Conservation (phyloP, 2,888 invertebrate genomes). For the Nasonovia ribisnigri region DNA sequence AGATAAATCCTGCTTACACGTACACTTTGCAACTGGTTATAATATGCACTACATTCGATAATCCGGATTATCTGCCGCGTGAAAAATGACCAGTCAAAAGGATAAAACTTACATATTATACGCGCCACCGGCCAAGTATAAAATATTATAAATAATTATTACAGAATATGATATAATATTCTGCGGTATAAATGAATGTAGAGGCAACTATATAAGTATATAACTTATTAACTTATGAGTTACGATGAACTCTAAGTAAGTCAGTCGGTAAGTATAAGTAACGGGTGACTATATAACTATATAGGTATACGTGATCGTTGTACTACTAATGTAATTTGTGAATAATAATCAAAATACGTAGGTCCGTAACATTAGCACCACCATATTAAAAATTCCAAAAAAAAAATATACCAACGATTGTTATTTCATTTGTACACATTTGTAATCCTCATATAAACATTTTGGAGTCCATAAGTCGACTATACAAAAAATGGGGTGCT, state of each 20-base stretch:
- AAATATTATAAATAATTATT: background rate
- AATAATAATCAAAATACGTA: background rate
- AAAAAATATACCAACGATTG: too few relatives aligned
- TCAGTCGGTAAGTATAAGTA: background rate
- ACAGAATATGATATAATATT: background rate
- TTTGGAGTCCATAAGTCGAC: too few relatives aligned
- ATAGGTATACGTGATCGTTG: background rate
- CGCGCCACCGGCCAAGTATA: background rate
- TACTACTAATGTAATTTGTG: background rate
- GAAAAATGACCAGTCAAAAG: slow-evolving; percentile 2
- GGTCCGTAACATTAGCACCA: too few relatives aligned
- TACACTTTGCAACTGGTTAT: slow-evolving; percentile 25
- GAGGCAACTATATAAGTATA: background rate
- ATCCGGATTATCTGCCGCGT: slow-evolving; percentile 21
- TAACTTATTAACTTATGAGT: background rate
- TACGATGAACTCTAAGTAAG: background rate
- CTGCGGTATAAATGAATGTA: background rate
- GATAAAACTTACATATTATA: background rate
- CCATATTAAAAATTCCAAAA: too few relatives aligned
- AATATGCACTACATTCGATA: slow-evolving; percentile 32
- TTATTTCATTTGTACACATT: too few relatives aligned
- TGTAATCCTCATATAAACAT: too few relatives aligned
- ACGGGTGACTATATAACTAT: background rate
- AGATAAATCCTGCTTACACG: slow-evolving; percentile 33
- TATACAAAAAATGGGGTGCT: too few relatives aligned